Conservation (phyloP, 2,888 invertebrate genomes). For the Callosobruchus maculatus region DNA sequence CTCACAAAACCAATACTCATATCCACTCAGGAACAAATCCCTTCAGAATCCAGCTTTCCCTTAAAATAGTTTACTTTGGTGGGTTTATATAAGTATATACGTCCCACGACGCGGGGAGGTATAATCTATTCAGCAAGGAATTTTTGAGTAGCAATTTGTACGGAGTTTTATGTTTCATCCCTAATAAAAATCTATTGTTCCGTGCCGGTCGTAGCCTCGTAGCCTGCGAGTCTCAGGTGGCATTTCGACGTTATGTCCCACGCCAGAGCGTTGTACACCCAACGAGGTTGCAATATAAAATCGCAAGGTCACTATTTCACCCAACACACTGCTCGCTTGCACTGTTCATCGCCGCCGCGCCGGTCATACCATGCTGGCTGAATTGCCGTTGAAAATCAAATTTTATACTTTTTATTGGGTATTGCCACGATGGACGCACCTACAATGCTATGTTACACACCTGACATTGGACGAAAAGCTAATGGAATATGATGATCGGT, state of each 20-base stretch:
- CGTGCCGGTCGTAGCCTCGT: background rate
- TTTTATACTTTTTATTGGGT: background rate
- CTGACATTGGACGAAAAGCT: too few relatives aligned
- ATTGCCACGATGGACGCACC: slow-evolving; percentile 5
- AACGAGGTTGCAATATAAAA: background rate
- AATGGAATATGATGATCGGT: too few relatives aligned
- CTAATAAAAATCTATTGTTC: background rate
- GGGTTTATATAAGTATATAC: background rate
- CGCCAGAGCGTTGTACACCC: background rate
- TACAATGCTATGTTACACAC: background rate
- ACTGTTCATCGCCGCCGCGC: too few relatives aligned
- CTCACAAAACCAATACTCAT: background rate
- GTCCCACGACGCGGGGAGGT: background rate
- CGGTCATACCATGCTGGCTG: background rate
- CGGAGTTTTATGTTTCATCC: background rate
- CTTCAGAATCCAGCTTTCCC: background rate
- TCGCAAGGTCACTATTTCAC: background rate
- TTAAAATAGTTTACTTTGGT: background rate
- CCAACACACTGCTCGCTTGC: background rate
- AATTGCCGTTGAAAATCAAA: slow-evolving; percentile 11
- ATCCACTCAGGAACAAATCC: background rate
- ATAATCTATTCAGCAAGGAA: background rate
- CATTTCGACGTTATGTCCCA: background rate
- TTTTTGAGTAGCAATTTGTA: background rate
- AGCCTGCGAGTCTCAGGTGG: background rate